Base-by-base conservation (phyloP, 2,113 vertebrate genomes). In the Aegithalos caudatus region DNA sequence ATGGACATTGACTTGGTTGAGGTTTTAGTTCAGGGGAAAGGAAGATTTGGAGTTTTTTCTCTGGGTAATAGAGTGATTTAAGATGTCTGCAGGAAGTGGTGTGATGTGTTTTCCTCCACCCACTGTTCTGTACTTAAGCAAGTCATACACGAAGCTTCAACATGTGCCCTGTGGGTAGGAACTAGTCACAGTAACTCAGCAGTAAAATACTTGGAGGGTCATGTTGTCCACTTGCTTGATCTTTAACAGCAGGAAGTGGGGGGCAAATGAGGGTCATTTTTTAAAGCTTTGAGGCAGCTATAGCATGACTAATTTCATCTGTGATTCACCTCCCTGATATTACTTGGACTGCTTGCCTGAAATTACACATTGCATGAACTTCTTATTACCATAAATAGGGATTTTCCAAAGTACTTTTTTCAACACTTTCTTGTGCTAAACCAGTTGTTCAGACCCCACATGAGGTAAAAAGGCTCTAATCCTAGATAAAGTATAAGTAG, bases 241-340 rank as follows among this genome's bases (percentile, higher is more conserved):
- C 31, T 79, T 92, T 91, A 74, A 35, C n/a, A 70, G 54, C 81
- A 88, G 93, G 70, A 95, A 91, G 51, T 44, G 44, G 54, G 61
- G 85, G 64, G 60, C 71, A 83, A 67, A 90, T 37, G 15, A 82
- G 35, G 57, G 66, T 91, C 29, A 69, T 40, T 87, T 90, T 69
- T 44, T 50, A 54, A 73, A 72, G 50, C 42, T 85, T 72, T 80
- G 71, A 79, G 65, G 62, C 78, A 88, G 74, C 78, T 35, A 16
- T 48, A 38, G 22, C 35, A 70, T 97, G 96, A 97, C 79, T 94
- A 94, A 97, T 88, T 73, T 71, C 60, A 81, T 14, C 10, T 92
- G 47, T 97, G 96, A 96, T 93, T 97, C 95, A 97, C 48, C 64
- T 82, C 51, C 51, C 14, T 47, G 42, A 73, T 62, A 81, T 70